Evolutionary conservation across 2,888 invertebrate species (phyloP).

Genomic region (Phyto melanocephala): DNA sequence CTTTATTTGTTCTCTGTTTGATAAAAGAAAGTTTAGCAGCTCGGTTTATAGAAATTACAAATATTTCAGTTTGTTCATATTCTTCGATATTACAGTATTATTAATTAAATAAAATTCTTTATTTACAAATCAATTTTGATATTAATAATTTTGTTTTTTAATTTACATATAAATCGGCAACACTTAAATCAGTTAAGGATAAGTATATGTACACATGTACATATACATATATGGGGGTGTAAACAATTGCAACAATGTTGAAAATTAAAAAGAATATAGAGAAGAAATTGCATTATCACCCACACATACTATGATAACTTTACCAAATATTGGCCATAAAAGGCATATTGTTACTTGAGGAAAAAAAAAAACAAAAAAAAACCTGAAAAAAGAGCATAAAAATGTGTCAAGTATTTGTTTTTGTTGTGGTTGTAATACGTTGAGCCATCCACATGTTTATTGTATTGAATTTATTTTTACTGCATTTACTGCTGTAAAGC

Average conservation of each 20-base stretch:
- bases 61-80: no score
- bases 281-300: neutral
- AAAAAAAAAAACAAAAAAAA: neutral
- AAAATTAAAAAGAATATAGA: neutral
- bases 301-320: neutral
- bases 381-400: neutral
- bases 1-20: no score
- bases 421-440: neutral
- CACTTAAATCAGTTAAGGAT: no score
- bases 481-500: slow-evolving; percentile 7
- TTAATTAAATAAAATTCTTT: no score
- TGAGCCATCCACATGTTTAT: no score
- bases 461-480: neutral
- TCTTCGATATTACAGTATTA: no score
- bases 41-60: no score
- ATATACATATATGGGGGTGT: neutral
- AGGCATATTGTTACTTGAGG: neutral
- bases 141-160: no score
- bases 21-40: no score
- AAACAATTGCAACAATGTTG: neutral
- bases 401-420: slow-evolving; percentile 17
- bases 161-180: no score
- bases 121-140: no score
- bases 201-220: no score
- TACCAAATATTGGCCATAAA: neutral